phyloP scores from a whole-genome alignment of 2,797 vertebrate species.

The Enteromius unitaeniatus region DNA sequence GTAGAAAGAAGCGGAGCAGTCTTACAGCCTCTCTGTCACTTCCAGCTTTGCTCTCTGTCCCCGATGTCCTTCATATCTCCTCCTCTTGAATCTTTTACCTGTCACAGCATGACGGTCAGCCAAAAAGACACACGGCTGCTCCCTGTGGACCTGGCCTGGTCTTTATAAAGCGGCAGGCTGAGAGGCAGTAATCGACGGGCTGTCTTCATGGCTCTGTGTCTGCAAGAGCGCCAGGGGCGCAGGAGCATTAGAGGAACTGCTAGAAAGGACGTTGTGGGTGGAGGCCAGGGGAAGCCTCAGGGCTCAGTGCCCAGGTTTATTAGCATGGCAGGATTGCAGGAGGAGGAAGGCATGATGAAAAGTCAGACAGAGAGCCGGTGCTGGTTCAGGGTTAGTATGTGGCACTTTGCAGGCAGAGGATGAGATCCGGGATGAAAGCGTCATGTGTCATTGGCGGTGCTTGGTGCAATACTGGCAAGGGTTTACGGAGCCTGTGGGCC shows the following conservation, averaged over 20 bases:
- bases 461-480: conserved; percentile 10
- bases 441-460: conserved; percentile 33
- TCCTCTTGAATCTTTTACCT: conserved; percentile 63
- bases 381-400: conserved; percentile 45
- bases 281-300: conserved; percentile 49
- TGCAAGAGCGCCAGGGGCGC: conserved; percentile 42
- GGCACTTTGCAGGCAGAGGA: conserved; percentile 29
- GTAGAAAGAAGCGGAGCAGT: not conserved
- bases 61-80: conserved; percentile 56
- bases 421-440: conserved; percentile 25
- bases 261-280: conserved; percentile 43
- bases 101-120: conserved; percentile 68
- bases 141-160: conserved; percentile 63
- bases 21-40: not conserved
- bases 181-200: conserved; percentile 71
- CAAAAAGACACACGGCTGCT: conserved; percentile 71
- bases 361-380: conserved; percentile 32
- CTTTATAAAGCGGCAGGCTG: conserved; percentile 52
- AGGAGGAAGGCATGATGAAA: conserved; percentile 35
- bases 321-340: conserved; percentile 33
- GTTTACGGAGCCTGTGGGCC: conserved; percentile 34
- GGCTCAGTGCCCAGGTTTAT: conserved; percentile 58
- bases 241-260: conserved; percentile 42
- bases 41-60: conserved; percentile 14
- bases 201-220: conserved; percentile 63